Base-by-base conservation (phyloP, 2,888 invertebrate genomes). In the Ctenicera cuprea region DNA sequence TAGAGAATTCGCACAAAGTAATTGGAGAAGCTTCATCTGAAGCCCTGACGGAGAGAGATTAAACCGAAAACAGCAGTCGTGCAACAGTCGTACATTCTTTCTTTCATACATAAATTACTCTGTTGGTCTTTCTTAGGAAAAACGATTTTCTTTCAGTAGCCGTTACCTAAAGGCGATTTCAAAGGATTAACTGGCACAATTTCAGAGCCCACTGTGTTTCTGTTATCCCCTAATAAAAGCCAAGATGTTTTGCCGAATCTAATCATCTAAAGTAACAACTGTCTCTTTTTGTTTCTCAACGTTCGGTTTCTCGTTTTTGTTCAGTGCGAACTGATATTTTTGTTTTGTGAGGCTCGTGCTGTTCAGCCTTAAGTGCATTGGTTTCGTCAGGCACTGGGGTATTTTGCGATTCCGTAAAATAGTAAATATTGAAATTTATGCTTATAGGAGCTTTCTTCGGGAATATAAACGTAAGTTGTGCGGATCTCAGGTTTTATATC, bases 161-260 rank as follows among this genome's bases (percentile, higher is more conserved):
- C 45, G 61, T 43, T 63, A 63, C 43, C 43, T 63, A 63, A 63
- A 61, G 63, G 18, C 63, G 63, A 63, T 63, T 63, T 26, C 48
- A 45, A 63, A 45, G 63, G 63, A 63, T 63, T 63, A 63, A 63
- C 63, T 63, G 63, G 26, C 63, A 63, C 63, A 63, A 63, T 48
- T 43, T 30, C 63, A 9, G 45, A 63, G 48, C 43, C 63, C 63
- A 63, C 63, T 30, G 48, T 63, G 45, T 63, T 45, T 63, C 63
- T 63, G 18, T 63, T 45, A 48, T 63, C 48, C 48, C 16, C 63
- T 41, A 48, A 63, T 63, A 63, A 63, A 59, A 38, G 63, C 26
- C 63, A 48, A 63, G 45, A 63, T 63, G 63, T 48, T 63, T 63
- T 30, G 26, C 59, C 45, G 45, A 48, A 63, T 45, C 63, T 45